Evolutionary conservation across 1,140 invertebrate genomes (phyloP).

Genomic region (Zaprionus inermis): DNA sequence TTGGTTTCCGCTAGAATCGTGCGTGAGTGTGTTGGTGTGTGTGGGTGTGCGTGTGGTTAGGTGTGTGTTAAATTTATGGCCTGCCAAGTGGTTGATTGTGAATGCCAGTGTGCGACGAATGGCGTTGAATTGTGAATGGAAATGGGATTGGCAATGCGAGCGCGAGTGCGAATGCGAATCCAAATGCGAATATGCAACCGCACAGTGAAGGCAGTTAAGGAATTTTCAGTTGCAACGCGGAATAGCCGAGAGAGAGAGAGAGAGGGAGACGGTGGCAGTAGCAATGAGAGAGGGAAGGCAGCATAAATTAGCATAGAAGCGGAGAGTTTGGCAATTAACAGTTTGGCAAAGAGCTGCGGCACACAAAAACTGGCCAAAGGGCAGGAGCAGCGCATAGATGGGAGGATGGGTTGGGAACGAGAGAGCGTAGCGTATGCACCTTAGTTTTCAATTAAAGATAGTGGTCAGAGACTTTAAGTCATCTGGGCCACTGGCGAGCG

Average conservation of each 20-base stretch:
- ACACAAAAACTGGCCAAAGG: constrained; percentile 1
- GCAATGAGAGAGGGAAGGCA: background rate
- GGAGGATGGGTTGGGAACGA: background rate
- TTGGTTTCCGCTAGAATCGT: constrained; percentile 61
- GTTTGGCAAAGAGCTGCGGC: constrained; percentile 1
- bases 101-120: constrained; percentile 61
- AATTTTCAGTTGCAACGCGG: constrained; percentile 7
- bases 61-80: constrained; percentile 77
- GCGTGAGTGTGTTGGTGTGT: constrained; percentile 41
- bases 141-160: constrained; percentile 29
- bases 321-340: constrained; percentile 31
- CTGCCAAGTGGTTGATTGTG: constrained; percentile 79
- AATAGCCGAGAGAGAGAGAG: constrained; percentile 8
- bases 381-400: background rate
- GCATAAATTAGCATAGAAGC: constrained; percentile 39
- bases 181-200: constrained; percentile 15
- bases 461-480: constrained; percentile 20
- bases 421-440: background rate
- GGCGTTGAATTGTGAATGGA: constrained; percentile 55
- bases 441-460: constrained; percentile 20
- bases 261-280: background rate
- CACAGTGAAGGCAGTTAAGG: constrained; percentile 12
- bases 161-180: constrained; percentile 9
- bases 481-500: background rate
- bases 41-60: constrained; percentile 26